phyloP scores from a whole-genome alignment of 2,113 vertebrate species.

The Pristiophorus japonicus region DNA sequence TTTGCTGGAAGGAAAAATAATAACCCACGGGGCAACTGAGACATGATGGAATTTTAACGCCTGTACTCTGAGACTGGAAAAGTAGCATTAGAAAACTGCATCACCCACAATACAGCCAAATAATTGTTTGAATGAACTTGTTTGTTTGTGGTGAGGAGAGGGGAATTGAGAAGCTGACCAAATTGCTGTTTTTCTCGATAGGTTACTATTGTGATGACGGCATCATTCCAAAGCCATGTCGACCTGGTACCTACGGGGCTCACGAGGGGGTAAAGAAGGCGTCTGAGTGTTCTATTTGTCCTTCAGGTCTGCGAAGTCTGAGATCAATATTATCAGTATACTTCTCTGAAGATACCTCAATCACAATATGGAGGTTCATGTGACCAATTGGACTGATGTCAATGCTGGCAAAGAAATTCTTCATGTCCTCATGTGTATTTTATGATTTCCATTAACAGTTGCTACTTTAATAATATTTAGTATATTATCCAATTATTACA shows the following conservation, averaged over 20 bases:
- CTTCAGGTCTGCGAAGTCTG: slow-evolving; percentile 56
- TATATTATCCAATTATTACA: neutral
- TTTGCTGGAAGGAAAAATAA: neutral
- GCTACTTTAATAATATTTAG: neutral
- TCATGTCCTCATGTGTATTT: neutral
- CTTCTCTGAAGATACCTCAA: neutral
- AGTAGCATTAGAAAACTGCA: neutral
- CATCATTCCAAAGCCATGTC: slow-evolving; percentile 52
- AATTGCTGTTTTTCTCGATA: slow-evolving; percentile 41
- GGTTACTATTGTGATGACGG: slow-evolving; percentile 65
- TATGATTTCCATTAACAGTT: neutral
- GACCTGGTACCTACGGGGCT: slow-evolving; percentile 61
- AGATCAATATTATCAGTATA: neutral
- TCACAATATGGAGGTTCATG: neutral
- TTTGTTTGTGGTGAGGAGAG: neutral
- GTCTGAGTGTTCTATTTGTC: slow-evolving; percentile 56
- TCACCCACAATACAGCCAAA: neutral
- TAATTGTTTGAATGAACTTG: neutral
- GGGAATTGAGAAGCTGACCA: neutral
- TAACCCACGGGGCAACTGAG: neutral
- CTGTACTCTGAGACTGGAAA: neutral
- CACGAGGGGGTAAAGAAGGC: slow-evolving; percentile 51
- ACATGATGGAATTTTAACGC: neutral
- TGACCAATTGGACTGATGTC: neutral
- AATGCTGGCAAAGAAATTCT: neutral